Conservation (phyloP, 2,888 invertebrate species). For the Mesochorus sp. region DNA sequence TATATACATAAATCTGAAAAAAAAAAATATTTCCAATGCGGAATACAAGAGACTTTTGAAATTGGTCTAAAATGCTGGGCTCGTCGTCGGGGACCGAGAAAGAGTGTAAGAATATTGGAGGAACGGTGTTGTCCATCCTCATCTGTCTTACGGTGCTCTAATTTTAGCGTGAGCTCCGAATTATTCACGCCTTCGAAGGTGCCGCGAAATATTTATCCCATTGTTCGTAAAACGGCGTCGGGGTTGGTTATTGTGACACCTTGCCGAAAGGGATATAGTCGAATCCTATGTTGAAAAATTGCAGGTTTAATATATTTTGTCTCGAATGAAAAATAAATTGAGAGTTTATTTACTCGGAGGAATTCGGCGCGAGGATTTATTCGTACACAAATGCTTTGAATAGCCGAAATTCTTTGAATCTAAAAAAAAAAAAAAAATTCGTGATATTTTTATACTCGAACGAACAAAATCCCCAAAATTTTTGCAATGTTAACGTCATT, state of each 20-base stretch:
- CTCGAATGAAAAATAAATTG: too few species aligned
- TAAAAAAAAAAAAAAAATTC: background rate
- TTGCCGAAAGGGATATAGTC: slow-evolving; percentile 56
- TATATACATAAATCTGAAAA: background rate
- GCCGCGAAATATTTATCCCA: slow-evolving; percentile 51
- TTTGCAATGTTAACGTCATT: slow-evolving; percentile 44
- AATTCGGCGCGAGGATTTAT: too few species aligned
- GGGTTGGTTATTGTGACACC: slow-evolving; percentile 56
- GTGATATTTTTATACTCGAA: too few species aligned
- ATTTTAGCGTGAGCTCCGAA: slow-evolving; percentile 34
- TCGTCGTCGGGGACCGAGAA: slow-evolving; percentile 2
- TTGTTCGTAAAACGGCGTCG: slow-evolving; percentile 42
- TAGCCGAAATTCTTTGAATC: background rate
- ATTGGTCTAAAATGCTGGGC: slow-evolving; percentile 49
- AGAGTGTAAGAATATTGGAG: background rate
- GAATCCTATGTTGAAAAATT: too few species aligned
- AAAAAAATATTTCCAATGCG: slow-evolving; percentile 19
- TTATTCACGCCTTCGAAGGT: slow-evolving; percentile 53
- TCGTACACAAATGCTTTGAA: too few species aligned
- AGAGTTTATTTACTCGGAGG: too few species aligned
- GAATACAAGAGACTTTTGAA: slow-evolving; percentile 41
- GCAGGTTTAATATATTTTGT: too few species aligned
- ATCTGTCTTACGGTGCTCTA: slow-evolving; percentile 42
- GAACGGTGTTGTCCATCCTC: slow-evolving; percentile 6
- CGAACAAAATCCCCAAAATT: background rate